Percentiles rank a stretch among this genome's conserved stretches.
Evolutionary conservation across 2,113 vertebrate species (phyloP).

Genomic region (Condylura cristata): DNA sequence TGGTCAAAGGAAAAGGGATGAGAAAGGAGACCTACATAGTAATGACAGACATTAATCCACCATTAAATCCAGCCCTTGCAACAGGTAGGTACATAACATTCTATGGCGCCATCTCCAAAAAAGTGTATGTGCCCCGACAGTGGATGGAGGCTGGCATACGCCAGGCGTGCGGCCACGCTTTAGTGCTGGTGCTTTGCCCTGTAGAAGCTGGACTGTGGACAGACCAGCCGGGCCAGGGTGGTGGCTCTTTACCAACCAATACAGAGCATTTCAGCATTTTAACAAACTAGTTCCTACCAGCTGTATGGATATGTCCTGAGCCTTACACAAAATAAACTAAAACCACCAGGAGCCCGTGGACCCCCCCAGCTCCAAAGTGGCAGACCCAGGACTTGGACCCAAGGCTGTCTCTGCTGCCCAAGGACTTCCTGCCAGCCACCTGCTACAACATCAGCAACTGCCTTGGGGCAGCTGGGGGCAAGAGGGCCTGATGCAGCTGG

Average conservation of each 20-base stretch:
- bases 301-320: background rate
- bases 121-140: background rate
- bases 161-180: background rate
- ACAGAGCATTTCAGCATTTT: background rate
- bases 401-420: background rate
- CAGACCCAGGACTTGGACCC: constrained; percentile 15
- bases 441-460: constrained; percentile 4
- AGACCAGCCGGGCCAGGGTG: background rate
- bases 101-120: background rate
- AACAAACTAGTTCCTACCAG: background rate
- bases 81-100: background rate
- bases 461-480: background rate
- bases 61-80: background rate
- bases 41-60: background rate
- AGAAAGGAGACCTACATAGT: background rate
- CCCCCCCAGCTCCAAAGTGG: background rate
- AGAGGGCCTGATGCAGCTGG: background rate
- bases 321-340: background rate
- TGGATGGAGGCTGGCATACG: background rate
- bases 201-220: background rate
- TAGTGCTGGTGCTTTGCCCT: background rate
- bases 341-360: background rate
- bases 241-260: background rate
- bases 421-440: background rate
- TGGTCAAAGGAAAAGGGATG: background rate